These are phyloP conservation scores for Phortica variegata DNA, from an alignment of 1,140 invertebrate genomes.

Conservation along the genomic window DNA sequence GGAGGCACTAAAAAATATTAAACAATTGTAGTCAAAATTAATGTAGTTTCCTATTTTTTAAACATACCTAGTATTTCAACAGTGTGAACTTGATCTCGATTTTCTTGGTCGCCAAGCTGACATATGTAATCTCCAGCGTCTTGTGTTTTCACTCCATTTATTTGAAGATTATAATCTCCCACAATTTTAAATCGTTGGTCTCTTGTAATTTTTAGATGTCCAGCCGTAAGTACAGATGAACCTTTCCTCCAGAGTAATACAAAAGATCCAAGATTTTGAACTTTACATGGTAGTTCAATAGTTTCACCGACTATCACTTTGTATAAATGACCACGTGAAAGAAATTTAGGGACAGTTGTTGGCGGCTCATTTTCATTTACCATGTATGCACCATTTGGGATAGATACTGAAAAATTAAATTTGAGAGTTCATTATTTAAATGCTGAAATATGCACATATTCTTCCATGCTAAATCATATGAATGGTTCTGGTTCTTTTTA, in stretches of 20 bases:
- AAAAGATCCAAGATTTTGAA: conserved; percentile 69
- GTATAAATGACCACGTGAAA: conserved; percentile 71
- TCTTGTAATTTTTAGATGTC: conserved; percentile 64
- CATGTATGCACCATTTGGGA: conserved; percentile 35
- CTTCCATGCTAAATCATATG: not conserved
- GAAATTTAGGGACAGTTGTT: conserved; percentile 63
- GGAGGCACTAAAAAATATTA: conserved; percentile 57
- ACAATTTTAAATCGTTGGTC: conserved; percentile 63
- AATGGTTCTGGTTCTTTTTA: not conserved
- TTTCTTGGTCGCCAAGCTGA: conserved; percentile 60
- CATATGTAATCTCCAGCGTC: conserved; percentile 60
- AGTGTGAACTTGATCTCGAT: conserved; percentile 60
- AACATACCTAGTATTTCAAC: conserved; percentile 60
- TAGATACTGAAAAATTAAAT: conserved; percentile 10
- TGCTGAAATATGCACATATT: not conserved
- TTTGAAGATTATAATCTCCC: conserved; percentile 65
- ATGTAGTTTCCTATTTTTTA: not conserved
- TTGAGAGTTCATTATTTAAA: not conserved
- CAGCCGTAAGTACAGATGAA: conserved; percentile 63
- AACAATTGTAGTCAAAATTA: not conserved
- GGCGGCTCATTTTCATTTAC: conserved; percentile 38
- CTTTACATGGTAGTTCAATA: conserved; percentile 72
- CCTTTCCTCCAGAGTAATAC: conserved; percentile 66
- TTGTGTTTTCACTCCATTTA: conserved; percentile 62
- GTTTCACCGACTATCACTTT: conserved; percentile 75